Evolutionary conservation across 2,888 invertebrate genomes (phyloP).

Genomic region (Zhengitettix transpicula): DNA sequence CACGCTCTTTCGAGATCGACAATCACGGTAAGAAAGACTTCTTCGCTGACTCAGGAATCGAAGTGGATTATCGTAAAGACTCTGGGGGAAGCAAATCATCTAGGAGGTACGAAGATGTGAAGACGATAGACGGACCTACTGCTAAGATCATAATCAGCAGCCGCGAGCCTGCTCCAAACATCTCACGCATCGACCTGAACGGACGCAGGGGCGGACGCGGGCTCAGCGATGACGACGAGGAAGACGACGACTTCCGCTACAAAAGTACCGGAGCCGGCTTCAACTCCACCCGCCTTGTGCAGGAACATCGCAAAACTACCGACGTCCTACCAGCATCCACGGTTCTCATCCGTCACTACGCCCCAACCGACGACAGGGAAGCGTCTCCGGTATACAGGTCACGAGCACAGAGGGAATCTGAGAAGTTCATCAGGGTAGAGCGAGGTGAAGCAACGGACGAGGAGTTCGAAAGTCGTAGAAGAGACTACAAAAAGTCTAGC

Average conservation of each 20-base stretch:
- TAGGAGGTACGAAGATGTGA: neutral
- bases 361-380: neutral
- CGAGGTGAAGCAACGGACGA: neutral
- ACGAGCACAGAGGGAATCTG: constrained; percentile 15
- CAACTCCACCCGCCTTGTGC: constrained; percentile 3
- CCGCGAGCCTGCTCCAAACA: neutral
- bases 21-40: constrained; percentile 32
- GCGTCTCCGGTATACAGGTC: neutral
- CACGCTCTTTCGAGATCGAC: constrained; percentile 2
- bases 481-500: constrained; percentile 2
- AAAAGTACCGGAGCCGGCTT: constrained; percentile 6
- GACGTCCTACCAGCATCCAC: constrained; percentile 10
- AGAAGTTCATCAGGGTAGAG: constrained; percentile 12
- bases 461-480: constrained; percentile 1
- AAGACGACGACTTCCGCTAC: constrained; percentile 26
- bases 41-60: constrained; percentile 62
- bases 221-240: constrained; percentile 15
- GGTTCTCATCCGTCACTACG: constrained; percentile 7
- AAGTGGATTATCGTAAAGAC: constrained; percentile 61
- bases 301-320: constrained; percentile 4
- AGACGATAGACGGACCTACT: neutral
- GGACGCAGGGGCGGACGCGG: neutral
- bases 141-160: neutral
- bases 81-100: constrained; percentile 24
- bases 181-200: constrained; percentile 9